Base-by-base conservation (phyloP, 1,140 invertebrate species). In the Drosophila takahashii region DNA sequence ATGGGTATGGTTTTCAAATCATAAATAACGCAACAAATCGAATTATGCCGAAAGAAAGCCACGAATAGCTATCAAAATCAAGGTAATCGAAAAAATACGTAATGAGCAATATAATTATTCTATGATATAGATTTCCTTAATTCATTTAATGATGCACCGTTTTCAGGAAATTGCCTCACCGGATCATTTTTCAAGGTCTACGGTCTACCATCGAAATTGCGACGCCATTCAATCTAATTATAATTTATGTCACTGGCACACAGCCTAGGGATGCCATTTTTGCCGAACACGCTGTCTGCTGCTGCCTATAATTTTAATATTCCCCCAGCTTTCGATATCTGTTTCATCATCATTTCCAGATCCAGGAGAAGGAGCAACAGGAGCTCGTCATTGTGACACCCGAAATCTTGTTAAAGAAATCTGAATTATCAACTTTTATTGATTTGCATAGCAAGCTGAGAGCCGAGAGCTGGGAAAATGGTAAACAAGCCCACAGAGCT, bases 391-490 rank as follows among this genome's bases (percentile, higher is more conserved):
- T 78, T 71, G 85, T 79, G 83, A 87, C 83, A 87, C 71, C 78
- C 83, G 58, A 87, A 86, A 86, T 86, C 81, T 86, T 83, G 83
- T 83, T 87, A 81, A 87, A 87, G 81, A 87, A 86, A 86, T 86
- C 81, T 86, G 83, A 86, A 86, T 86, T 86, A 86, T 86, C 83
- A 87, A 87, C 81, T 81, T 86, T 86, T 87, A 86, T 86, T 87
- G 81, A 86, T 86, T 86, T 86, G 83, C 81, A 70, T 69, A 72
- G 79, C 71, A 67, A 73, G 69, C 74, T 45, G 42, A 64, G 47
- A 52, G 42, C 69, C 9, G 37, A 42, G 29, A 61, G 42, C 69
- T 32, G 37, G 47, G 29, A 61, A 86, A 80, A 81, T 75, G 74
- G 74, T 78, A 81, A 87, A 75, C 83, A 81, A 75, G 79, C 70